Base-by-base conservation (phyloP, 2,888 invertebrate species). In the Sarcophaga subvicina region DNA sequence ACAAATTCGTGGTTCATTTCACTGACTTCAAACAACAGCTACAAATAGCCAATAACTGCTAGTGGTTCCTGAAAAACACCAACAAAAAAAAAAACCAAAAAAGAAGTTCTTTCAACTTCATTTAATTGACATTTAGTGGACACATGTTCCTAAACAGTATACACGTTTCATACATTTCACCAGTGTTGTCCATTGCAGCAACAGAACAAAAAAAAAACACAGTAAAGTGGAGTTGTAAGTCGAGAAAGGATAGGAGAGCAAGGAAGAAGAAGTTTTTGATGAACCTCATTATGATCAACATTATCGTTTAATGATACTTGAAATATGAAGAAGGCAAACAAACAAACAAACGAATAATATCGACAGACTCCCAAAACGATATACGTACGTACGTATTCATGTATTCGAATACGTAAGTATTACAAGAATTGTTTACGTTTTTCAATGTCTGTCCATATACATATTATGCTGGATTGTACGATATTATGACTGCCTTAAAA, bases 61-160 rank as follows among this genome's bases (percentile, higher is more conserved):
- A 14, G 17, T 14, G 54, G 17, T 54, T 54, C 14, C 17, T 49
- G 14, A 49, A 49, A 49, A 49, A 12, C 14, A 10, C 1, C 2
- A 3, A 22, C 22, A 22, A 12, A 49, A 49, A 49, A 49, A 49
- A 49, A 14, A 49, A 49, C 0, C 4, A 14, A 49, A 14, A 4
- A 90, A 91, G 86, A 89, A 83, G 14, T 14, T 80, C 37, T 67
- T 72, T 62, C 76, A 83, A 67, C 70, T 80, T 90, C 89, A 92
- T 89, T 91, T 91, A 92, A 92, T 91, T 91, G 91, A 91, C 91
- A 91, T 92, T 91, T 91, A 91, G 92, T 92, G 91, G 91, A 91
- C 91, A 91, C 90, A 90, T 86, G 86, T 83, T 80, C 80, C 78
- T 86, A 78, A 78, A 80, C 4, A 17, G 5, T 70, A 81, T 37